These are phyloP conservation scores for Rallus limicola DNA, from an alignment of 2,113 vertebrate species.

Conservation along the genomic window DNA sequence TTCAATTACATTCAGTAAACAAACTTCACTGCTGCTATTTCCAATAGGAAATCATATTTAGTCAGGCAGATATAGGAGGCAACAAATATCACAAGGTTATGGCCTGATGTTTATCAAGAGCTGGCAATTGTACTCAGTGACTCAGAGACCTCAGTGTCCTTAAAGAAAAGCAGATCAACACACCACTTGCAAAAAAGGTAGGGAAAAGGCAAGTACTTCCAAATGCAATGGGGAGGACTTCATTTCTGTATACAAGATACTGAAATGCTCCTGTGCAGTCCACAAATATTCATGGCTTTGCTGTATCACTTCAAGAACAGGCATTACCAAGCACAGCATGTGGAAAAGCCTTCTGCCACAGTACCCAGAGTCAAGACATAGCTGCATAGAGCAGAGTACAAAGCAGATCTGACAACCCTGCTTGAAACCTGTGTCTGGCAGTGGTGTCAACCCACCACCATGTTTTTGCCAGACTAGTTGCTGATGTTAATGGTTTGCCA, in stretches of 20 bases:
- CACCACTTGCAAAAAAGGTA: background rate
- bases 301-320: slow-evolving; percentile 11
- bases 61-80: background rate
- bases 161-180: background rate
- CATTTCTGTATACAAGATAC: slow-evolving; percentile 15
- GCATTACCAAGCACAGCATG: background rate
- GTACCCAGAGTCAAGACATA: background rate
- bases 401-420: background rate
- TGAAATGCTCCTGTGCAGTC: slow-evolving; percentile 42
- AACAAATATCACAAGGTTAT: slow-evolving; percentile 11
- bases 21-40: slow-evolving; percentile 21
- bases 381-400: background rate
- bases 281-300: background rate
- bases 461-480: background rate
- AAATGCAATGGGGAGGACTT: background rate
- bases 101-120: background rate
- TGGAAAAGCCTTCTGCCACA: slow-evolving; percentile 50
- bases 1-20: slow-evolving; percentile 3
- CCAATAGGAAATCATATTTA: slow-evolving; percentile 14
- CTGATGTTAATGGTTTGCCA: background rate
- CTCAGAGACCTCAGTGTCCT: background rate
- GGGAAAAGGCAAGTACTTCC: background rate
- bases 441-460: background rate
- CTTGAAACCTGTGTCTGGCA: background rate
- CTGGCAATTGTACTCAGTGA: background rate